Base-by-base conservation (phyloP, 2,888 invertebrate genomes). In the Dasypogon diadema region DNA sequence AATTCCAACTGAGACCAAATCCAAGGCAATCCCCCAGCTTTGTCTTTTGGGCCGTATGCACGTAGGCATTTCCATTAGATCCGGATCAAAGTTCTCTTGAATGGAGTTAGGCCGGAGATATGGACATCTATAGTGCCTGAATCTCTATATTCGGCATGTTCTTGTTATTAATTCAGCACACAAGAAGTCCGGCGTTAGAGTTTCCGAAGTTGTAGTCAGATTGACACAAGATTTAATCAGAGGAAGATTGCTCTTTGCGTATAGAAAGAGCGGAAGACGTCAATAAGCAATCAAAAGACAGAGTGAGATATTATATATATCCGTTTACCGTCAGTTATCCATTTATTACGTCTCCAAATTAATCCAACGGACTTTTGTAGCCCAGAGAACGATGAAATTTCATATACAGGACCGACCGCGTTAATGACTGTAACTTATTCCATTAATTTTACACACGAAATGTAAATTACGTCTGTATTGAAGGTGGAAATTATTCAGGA, bases 141-240 rank as follows among this genome's bases (percentile, higher is more conserved):
- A 68, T 51, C 37, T 68, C n/a, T 34, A 63, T 63, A 2, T 18
- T 10, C 21, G 21, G 37, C 24, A 46, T 30, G 10, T 18, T 68
- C 30, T 16, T 68, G 48, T 68, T 68, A 68, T 68, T 68, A 68
- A 68, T 68, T 68, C 68, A 68, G 18, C 14, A 68, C 68, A 48
- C 68, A 68, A 68, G 51, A 14, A 68, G 30, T 48, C 51, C 22
- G 14, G 16, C 12, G 68, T 14, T 48, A 21, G 24, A 51, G 12
- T 22, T 70, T 65, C 65, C 10, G 34, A 14, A 48, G 14, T 68
- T 54, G 24, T 51, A 30, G 30, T 18, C 21, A 24, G 16, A 54
- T n/a, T 54, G 54, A 18, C 34, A 70, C 12, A 12, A 24, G 70
- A 54, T 54, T 70, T 70, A 70, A 70, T 70, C 70, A 70, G 34